phyloP scores from a whole-genome alignment of 2,113 vertebrate species.

The Mus musculus region DNA sequence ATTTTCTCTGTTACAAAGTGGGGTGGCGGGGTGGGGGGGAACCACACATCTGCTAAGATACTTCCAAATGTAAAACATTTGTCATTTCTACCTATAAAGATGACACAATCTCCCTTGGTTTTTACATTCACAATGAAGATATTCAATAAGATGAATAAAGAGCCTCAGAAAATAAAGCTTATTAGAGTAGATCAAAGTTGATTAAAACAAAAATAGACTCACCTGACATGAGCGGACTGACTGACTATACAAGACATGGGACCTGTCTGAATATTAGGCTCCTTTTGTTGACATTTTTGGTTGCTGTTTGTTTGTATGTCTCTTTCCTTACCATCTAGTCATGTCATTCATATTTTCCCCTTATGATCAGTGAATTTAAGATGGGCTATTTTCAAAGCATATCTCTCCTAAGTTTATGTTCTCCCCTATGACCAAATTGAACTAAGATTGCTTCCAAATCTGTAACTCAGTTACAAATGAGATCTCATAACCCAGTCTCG shows the following conservation, averaged over 20 bases:
- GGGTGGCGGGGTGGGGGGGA: not conserved
- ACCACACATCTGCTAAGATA: not conserved
- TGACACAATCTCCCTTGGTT: not conserved
- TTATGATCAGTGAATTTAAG: not conserved
- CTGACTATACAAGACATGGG: not conserved
- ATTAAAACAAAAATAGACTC: not conserved
- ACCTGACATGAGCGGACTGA: not conserved
- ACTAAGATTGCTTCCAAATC: not conserved
- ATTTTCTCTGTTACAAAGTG: not conserved
- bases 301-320: not conserved
- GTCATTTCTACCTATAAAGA: not conserved
- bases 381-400: not conserved
- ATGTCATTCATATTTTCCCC: not conserved
- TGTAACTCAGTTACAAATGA: not conserved
- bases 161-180: not conserved
- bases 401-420: not conserved
- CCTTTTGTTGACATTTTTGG: too few species aligned
- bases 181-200: not conserved
- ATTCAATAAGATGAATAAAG: not conserved
- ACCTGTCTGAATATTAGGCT: not conserved
- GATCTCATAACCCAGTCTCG: too few species aligned
- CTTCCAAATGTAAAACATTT: not conserved
- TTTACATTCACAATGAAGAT: not conserved
- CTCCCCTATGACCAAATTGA: not conserved
- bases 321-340: not conserved